Conservation (phyloP, 2,113 vertebrate species). For the Centropristis striata region DNA sequence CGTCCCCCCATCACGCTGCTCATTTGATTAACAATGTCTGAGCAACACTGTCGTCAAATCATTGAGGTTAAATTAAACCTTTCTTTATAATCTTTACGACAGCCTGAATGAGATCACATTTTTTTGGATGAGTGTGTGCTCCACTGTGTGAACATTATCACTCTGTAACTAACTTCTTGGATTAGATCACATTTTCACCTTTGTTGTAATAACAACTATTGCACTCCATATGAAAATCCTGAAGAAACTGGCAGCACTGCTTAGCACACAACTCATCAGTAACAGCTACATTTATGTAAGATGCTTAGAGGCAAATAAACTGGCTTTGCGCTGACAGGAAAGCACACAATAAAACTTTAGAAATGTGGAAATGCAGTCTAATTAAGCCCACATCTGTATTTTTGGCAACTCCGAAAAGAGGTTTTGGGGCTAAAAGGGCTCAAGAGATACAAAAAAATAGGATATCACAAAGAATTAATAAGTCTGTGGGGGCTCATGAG, state of each 20-base stretch:
- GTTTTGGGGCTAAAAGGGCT: conserved; percentile 7
- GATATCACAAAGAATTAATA: conserved; percentile 36
- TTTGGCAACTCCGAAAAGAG: conserved; percentile 35
- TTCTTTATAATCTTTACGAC: conserved; percentile 1
- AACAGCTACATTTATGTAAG: conserved; percentile 33
- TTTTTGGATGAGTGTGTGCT: background rate
- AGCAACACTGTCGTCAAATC: conserved; percentile 24
- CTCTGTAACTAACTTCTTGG: conserved; percentile 8
- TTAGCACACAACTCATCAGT: conserved; percentile 31
- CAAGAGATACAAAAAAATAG: conserved; percentile 17
- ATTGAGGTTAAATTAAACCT: conserved; percentile 6
- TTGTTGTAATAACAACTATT: conserved; percentile 58
- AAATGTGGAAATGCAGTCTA: conserved; percentile 4
- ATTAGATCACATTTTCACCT: conserved; percentile 57
- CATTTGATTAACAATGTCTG: background rate
- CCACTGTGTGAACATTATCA: background rate
- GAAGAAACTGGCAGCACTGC: conserved; percentile 33
- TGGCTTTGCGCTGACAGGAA: conserved; percentile 4
- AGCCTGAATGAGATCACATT: background rate
- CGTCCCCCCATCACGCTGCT: conserved; percentile 2
- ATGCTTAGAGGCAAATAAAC: conserved; percentile 40
- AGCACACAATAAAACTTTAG: conserved; percentile 24
- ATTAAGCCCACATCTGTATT: conserved; percentile 28
- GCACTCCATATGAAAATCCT: conserved; percentile 55
- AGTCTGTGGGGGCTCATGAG: conserved; percentile 17